phyloP scores from a whole-genome alignment of 2,888 invertebrate species.

The Agrilus mali region DNA sequence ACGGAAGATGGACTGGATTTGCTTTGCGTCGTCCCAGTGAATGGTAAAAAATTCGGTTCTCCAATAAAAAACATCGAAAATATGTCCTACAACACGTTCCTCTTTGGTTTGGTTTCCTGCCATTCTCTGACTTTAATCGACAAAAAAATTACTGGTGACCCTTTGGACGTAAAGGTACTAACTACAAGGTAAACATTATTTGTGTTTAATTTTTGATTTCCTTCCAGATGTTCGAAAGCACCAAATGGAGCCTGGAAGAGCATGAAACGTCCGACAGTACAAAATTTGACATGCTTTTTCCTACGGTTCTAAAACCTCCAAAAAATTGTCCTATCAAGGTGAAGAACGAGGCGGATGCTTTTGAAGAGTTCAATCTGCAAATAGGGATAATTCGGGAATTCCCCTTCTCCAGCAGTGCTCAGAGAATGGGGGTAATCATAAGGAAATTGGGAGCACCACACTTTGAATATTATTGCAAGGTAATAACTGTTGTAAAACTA shows the following conservation, averaged over 20 bases:
- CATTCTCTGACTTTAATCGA: slow-evolving; percentile 89
- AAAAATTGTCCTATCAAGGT: slow-evolving; percentile 16
- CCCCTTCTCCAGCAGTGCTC: slow-evolving; percentile 69
- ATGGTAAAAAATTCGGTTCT: slow-evolving; percentile 35
- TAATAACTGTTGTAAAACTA: neutral
- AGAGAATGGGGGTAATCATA: slow-evolving; percentile 82
- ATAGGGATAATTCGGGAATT: slow-evolving; percentile 61
- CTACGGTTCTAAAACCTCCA: slow-evolving; percentile 67
- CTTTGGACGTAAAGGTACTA: slow-evolving; percentile 74
- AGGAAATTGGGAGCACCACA: slow-evolving; percentile 47
- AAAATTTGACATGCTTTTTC: slow-evolving; percentile 78
- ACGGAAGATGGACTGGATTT: slow-evolving; percentile 94
- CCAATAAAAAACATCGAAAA: slow-evolving; percentile 36
- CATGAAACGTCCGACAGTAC: slow-evolving; percentile 71
- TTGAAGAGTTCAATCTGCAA: slow-evolving; percentile 42
- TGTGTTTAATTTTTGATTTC: neutral
- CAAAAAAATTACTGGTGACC: slow-evolving; percentile 81
- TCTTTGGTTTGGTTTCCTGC: slow-evolving; percentile 77
- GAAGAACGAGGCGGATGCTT: slow-evolving; percentile 31
- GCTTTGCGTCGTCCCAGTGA: slow-evolving; percentile 74
- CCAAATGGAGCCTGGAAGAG: slow-evolving; percentile 83
- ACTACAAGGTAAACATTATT: neutral
- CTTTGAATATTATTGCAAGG: slow-evolving; percentile 31
- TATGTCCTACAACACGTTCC: slow-evolving; percentile 32
- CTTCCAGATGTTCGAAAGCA: slow-evolving; percentile 83